A percentile compares a stretch with the other conserved stretches of the same genome.
phyloP scores from a whole-genome alignment of 1,140 invertebrate genomes.

The Helicoverpa zea region DNA sequence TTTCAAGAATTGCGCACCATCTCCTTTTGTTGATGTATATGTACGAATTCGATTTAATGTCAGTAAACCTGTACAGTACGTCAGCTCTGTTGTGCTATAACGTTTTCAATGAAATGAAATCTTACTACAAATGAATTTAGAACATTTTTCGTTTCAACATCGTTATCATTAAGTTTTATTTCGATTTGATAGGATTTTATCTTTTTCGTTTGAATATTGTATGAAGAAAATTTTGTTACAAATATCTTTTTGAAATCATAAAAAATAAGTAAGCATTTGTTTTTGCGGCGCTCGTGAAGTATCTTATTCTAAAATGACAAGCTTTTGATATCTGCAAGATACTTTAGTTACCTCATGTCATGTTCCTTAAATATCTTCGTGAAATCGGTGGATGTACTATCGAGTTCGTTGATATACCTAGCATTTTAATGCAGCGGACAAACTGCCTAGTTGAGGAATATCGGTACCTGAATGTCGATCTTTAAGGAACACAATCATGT shows the following conservation, averaged over 20 bases:
- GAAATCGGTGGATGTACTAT: not conserved
- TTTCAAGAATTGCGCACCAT: too few relatives aligned
- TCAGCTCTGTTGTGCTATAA: slow-evolving; percentile 40
- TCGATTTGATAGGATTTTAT: slow-evolving; percentile 60
- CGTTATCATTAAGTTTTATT: slow-evolving; percentile 67
- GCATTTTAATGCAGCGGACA: not conserved
- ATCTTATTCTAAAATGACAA: slow-evolving; percentile 35
- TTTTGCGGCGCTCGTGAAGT: slow-evolving; percentile 44
- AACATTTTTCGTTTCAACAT: slow-evolving; percentile 58
- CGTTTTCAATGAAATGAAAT: slow-evolving; percentile 59
- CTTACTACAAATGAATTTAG: slow-evolving; percentile 58
- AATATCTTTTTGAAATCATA: slow-evolving; percentile 17
- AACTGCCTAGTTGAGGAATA: slow-evolving; percentile 1
- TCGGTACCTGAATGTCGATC: slow-evolving; percentile 31
- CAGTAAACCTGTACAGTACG: slow-evolving; percentile 13
- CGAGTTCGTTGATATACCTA: slow-evolving; percentile 7
- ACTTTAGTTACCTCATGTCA: slow-evolving; percentile 44
- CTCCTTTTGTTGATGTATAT: slow-evolving; percentile 8
- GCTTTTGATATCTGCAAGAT: slow-evolving; percentile 20
- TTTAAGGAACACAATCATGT: slow-evolving; percentile 27
- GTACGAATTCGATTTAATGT: slow-evolving; percentile 47
- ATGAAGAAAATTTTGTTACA: slow-evolving; percentile 46
- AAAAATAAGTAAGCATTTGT: slow-evolving; percentile 28
- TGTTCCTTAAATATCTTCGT: slow-evolving; percentile 42
- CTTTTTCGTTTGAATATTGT: slow-evolving; percentile 56